Base-by-base conservation (phyloP, 1,140 invertebrate genomes). In the Drosophila bocki region DNA sequence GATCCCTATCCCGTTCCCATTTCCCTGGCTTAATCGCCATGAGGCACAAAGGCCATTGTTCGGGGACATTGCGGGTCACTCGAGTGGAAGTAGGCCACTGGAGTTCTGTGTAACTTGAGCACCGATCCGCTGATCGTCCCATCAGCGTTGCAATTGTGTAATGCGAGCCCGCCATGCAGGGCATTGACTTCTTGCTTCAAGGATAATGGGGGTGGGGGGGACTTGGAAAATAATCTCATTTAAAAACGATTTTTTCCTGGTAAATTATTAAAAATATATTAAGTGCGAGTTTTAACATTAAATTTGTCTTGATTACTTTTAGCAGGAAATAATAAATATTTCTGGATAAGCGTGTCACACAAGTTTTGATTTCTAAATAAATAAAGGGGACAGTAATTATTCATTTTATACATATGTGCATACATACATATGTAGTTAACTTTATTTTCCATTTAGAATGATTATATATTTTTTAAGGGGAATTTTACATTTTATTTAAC, bases 81-180 rank as follows among this genome's bases (percentile, higher is more conserved):
- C 78, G 87, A 90, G 84, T 88, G 84, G 85, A 88, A 90, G 84
- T 88, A 88, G 84, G 84, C 84, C 84, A 88, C 84, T 88, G 81
- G 84, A 88, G 84, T 90, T 81, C 61, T 65, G 68, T 88, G 84
- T 87, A 87, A 87, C 77, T 75, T 67, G 77, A 84, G 80, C 53
- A 65, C 56, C 42, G 42, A 35, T 45, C 13, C 42, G 51, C 35
- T 48, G 58, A 50, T 47, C 41, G 41, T 33, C 59, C 41, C 67
- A 51, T 41, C 44, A 32, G 39, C 78, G 68, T 51, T 78, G 83
- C 84, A 87, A 87, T 88, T 87, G 84, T 88, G 84, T 88, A 88
- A 88, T 88, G 80, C 74, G 85, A 88, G 63, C 42, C 44, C 33
- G 41, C 32, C 26, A 26, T 3, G 63, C 72, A 80, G 84, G 85